Evolutionary conservation across 2,113 vertebrate species (phyloP), one percentile per base, ranked within the genome.

Genomic region (Bujurquina vittata): DNA sequence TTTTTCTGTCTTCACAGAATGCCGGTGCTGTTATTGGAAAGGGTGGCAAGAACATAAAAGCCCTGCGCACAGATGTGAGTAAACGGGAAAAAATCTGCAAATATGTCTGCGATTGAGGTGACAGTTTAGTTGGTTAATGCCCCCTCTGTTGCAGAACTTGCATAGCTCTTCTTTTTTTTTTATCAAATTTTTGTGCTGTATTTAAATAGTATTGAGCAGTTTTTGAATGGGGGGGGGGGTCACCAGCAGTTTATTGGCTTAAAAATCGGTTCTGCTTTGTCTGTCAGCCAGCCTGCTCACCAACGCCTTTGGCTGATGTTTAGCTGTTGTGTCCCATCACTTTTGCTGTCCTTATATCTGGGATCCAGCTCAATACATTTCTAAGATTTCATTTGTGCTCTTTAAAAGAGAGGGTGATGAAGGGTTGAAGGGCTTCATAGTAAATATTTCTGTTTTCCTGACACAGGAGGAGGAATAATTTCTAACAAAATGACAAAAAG

Each of bases 11-110:
- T 84, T 72, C 79, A 43, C 92, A 99, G 98, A 99, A 99, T 91
- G 98, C 98, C 77, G 98, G 98, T 79, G 98, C 98, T 90, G 98
- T 99, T 89, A 99, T 99, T 91, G 98, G 98, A 90, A 99, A 99
- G 95, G 98, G 97, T 93, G 98, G 98, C 91, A 99, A 99, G 96
- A 99, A 99, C 94, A 99, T 99, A 96, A 99, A 99, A 95, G 97
- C 98, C 31, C 96, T 99, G 79, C 97, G 98, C 93, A 99, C 98
- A 93, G 98, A 99, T 83, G 98, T 99, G 96, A 99, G 98, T 99
- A 96, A 96, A 96, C 56, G 3, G 56, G 63, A 69, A 12, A 84
- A 83, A 77, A 62, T 46, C 40, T 49, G 74, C 26, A 33, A 22
- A 35, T 22, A 10, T 57, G 35, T 81, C 75, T 74, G 77, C 80